These are phyloP conservation scores for Philypnodon macrostomus DNA, from an alignment of 2,797 vertebrate genomes.

Conservation along the genomic window DNA sequence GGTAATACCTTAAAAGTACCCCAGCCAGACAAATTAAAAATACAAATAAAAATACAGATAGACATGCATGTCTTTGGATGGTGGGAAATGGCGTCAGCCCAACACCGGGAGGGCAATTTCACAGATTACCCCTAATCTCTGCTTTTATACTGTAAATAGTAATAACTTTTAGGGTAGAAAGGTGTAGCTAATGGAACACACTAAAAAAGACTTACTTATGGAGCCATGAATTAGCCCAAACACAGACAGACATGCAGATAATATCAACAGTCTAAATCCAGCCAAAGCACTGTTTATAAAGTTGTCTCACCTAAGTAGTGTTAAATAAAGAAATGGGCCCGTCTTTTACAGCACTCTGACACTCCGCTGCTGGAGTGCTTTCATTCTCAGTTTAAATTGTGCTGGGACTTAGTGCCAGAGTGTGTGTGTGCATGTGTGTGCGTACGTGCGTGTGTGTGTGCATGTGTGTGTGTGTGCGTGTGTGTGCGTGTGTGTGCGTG, in stretches of 20 bases:
- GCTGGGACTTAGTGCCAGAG: constrained; percentile 45
- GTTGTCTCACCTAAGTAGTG: constrained; percentile 42
- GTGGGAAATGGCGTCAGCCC: no score
- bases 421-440: constrained; percentile 18
- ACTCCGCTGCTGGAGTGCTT: constrained; percentile 45
- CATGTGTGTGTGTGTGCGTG: constrained; percentile 6
- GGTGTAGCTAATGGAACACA: constrained; percentile 28
- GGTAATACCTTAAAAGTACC: no score
- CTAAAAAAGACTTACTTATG: constrained; percentile 1
- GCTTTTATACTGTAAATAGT: background rate
- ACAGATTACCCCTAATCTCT: no score
- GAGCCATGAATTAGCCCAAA: constrained; percentile 15
- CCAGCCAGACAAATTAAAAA: no score
- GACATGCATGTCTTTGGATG: no score
- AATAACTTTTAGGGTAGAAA: constrained; percentile 8
- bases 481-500: constrained; percentile 23
- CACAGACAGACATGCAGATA: constrained; percentile 2
- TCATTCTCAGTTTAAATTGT: constrained; percentile 66
- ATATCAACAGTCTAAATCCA: constrained; percentile 34
- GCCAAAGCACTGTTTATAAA: constrained; percentile 45
- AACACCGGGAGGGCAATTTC: no score
- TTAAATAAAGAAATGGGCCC: constrained; percentile 43
- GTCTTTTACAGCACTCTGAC: constrained; percentile 51
- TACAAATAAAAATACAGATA: no score
- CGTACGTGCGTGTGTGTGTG: no score